These are phyloP conservation scores for Hydrophis major DNA, from an alignment of 2,797 vertebrate genomes.

Conservation along the genomic window DNA sequence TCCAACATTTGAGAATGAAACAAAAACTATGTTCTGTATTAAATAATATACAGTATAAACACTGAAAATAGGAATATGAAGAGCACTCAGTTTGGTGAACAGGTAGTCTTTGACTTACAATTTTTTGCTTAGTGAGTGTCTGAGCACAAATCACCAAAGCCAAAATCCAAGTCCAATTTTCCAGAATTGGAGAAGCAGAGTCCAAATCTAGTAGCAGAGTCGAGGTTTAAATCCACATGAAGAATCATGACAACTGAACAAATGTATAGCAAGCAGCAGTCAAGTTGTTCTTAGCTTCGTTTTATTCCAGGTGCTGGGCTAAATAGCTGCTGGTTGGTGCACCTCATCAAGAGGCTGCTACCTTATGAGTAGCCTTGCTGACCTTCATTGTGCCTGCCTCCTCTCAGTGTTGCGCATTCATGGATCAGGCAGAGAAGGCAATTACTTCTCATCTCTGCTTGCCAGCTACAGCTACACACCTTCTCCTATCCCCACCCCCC, in stretches of 20 bases:
- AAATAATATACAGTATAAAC: not conserved
- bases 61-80: not conserved
- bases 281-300: not conserved
- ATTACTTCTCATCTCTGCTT: not conserved
- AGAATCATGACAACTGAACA: not conserved
- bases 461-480: not conserved
- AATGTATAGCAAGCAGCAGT: not conserved
- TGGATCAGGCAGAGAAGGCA: not conserved
- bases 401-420: not conserved
- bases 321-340: not conserved
- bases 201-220: not conserved
- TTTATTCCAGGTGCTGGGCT: not conserved
- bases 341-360: not conserved
- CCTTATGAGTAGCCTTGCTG: not conserved
- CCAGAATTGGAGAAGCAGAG: not conserved
- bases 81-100: not conserved
- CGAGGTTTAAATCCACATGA: not conserved
- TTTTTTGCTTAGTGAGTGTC: not conserved
- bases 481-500: not conserved
- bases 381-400: not conserved
- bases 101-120: not conserved
- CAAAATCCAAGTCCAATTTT: not conserved
- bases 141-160: not conserved
- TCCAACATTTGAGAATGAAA: not conserved
- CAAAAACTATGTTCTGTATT: not conserved